Evolutionary conservation across 2,113 vertebrate species (phyloP).

Genomic region (Lethenteron reissneri): DNA sequence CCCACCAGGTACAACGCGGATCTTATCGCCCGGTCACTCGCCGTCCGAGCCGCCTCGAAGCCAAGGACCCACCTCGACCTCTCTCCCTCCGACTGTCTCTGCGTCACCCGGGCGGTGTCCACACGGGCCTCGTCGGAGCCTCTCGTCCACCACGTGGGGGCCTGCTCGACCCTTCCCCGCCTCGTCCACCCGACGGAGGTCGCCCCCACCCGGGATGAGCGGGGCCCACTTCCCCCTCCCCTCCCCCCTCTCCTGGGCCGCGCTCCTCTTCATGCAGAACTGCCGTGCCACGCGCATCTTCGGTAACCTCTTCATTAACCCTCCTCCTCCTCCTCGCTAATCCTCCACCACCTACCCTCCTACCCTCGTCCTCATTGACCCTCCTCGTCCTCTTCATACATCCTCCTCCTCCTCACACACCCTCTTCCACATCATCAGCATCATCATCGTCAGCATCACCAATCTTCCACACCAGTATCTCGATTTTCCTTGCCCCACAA

Average conservation of each 20-base stretch:
- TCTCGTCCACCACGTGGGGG: too few species aligned
- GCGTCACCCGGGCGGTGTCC: too few species aligned
- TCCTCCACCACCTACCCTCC: not conserved
- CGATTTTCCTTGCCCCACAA: too few species aligned
- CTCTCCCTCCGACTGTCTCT: too few species aligned
- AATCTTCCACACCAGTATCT: too few species aligned
- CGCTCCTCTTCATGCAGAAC: slow-evolving; percentile 37
- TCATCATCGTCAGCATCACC: not conserved
- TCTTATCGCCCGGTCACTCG: too few species aligned
- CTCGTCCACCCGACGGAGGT: too few species aligned
- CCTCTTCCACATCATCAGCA: not conserved
- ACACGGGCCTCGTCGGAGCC: too few species aligned
- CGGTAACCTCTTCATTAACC: slow-evolving; percentile 17
- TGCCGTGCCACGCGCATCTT: slow-evolving; percentile 21
- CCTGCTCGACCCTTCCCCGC: too few species aligned
- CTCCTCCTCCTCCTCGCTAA: not conserved
- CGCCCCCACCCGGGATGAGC: slow-evolving; percentile 21
- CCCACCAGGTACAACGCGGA: too few species aligned
- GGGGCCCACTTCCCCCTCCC: slow-evolving; percentile 18
- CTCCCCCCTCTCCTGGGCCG: slow-evolving; percentile 28
- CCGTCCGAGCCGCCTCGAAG: too few species aligned
- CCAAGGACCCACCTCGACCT: too few species aligned
- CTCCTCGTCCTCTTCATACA: not conserved
- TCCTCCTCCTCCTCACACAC: not conserved
- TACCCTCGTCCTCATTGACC: not conserved